A percentile compares a stretch with the other conserved stretches of the same genome.
Evolutionary conservation across 1,140 invertebrate species (phyloP).

Genomic region (Philopotamus ludificatus): DNA sequence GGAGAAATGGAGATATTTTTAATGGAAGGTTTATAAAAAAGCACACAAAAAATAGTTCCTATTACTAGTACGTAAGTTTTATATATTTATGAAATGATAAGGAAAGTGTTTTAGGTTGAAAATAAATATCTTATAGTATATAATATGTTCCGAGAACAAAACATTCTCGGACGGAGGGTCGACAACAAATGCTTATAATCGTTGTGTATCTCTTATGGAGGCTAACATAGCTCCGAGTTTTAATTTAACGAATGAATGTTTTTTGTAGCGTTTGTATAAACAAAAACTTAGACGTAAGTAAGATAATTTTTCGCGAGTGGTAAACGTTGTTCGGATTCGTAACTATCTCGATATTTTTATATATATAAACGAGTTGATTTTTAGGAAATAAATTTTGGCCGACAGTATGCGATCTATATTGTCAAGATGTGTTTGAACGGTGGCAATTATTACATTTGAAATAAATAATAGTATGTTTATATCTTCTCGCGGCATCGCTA

Average conservation of each 20-base stretch:
- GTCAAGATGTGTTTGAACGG: background rate
- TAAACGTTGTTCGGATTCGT: conserved; percentile 8
- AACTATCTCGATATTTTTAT: conserved; percentile 8
- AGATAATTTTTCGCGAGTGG: conserved; percentile 39
- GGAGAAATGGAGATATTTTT: conserved; percentile 25
- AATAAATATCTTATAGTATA: conserved; percentile 36
- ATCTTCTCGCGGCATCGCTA: background rate
- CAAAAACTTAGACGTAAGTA: conserved; percentile 32
- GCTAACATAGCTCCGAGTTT: conserved; percentile 19
- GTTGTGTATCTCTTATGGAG: conserved; percentile 33
- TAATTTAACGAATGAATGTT: conserved; percentile 38
- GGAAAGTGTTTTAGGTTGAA: conserved; percentile 39
- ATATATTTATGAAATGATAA: conserved; percentile 40
- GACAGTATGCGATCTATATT: too few species aligned
- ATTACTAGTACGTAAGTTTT: conserved; percentile 40
- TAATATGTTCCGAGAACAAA: conserved; percentile 22
- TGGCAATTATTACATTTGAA: background rate
- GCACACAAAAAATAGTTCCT: conserved; percentile 43
- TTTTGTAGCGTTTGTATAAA: conserved; percentile 41
- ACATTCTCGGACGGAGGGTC: conserved; percentile 27
- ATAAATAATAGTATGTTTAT: background rate
- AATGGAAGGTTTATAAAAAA: conserved; percentile 38
- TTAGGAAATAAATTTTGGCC: too few species aligned
- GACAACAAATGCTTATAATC: conserved; percentile 35
- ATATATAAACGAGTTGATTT: too few species aligned